Percentiles rank a stretch among this genome's conserved stretches.
Conservation (phyloP, 2,888 invertebrate species). For the Parasteatoda lunata region DNA sequence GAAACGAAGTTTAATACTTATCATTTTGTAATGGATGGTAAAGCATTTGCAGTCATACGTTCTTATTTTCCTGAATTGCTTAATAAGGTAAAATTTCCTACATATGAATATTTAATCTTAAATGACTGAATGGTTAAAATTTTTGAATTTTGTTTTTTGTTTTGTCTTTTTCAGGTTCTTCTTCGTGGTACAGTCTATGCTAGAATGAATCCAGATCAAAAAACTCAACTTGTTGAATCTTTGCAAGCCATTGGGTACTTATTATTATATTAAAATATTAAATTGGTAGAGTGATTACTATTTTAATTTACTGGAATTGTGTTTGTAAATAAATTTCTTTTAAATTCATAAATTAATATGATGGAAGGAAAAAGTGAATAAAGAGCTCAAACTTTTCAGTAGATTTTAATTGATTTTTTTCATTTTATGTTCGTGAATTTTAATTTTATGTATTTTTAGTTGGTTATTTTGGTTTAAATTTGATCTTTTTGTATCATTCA, state of each 20-base stretch:
- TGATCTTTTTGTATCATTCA: too few species aligned
- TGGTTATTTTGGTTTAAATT: too few species aligned
- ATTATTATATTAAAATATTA: background rate
- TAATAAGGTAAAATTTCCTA: slow-evolving; percentile 75
- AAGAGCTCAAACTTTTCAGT: too few species aligned
- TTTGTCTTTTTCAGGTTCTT: slow-evolving; percentile 74
- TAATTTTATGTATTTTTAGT: too few species aligned
- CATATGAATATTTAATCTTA: background rate
- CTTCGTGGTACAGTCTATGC: slow-evolving; percentile 85
- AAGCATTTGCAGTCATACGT: slow-evolving; percentile 84
- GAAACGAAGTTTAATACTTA: slow-evolving; percentile 70
- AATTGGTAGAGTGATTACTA: too few species aligned
- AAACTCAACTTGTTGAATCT: slow-evolving; percentile 74
- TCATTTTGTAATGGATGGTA: slow-evolving; percentile 78
- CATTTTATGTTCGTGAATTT: too few species aligned
- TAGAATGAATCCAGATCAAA: slow-evolving; percentile 80
- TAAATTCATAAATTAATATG: too few species aligned
- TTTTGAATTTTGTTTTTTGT: background rate
- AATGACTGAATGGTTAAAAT: background rate
- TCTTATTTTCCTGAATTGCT: slow-evolving; percentile 83
- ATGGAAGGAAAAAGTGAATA: too few species aligned
- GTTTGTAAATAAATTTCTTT: too few species aligned
- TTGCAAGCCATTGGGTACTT: slow-evolving; percentile 74
- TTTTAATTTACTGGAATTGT: too few species aligned
- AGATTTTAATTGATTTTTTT: too few species aligned